These are phyloP conservation scores for Cerceris rybyensis DNA, from an alignment of 2,888 invertebrate species.

Conservation along the genomic window DNA sequence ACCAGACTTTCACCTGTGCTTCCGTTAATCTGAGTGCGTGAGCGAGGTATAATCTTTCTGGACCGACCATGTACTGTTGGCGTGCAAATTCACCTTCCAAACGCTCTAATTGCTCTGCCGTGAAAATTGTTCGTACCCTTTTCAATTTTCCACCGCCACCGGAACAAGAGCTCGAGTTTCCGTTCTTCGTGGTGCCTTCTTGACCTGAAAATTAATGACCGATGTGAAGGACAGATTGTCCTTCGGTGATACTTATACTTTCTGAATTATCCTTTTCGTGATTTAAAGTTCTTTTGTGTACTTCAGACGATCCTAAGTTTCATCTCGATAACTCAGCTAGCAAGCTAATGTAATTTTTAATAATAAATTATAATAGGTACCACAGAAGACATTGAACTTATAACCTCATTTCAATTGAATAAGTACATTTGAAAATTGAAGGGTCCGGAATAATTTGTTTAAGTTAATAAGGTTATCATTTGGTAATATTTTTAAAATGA, in stretches of 20 bases:
- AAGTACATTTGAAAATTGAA: no score
- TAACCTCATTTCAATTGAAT: no score
- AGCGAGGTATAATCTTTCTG: conserved; percentile 95
- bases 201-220: conserved; percentile 73
- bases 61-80: conserved; percentile 99
- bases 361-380: no score
- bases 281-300: not conserved
- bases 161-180: conserved; percentile 78
- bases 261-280: not conserved
- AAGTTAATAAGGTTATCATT: no score
- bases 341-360: no score
- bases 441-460: no score
- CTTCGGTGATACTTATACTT: not conserved
- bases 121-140: conserved; percentile 97
- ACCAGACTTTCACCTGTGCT: conserved; percentile 88
- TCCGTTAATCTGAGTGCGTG: conserved; percentile 93
- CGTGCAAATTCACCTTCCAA: conserved; percentile 97
- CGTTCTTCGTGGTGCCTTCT: conserved; percentile 79
- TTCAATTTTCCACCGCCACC: conserved; percentile 87
- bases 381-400: no score
- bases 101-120: conserved; percentile 96
- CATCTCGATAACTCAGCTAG: not conserved
- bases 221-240: not conserved
- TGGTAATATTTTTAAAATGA: not conserved
- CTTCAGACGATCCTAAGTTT: not conserved